Evolutionary conservation across 2,113 vertebrate genomes (phyloP).

Genomic region (Hydrolagus affinis): DNA sequence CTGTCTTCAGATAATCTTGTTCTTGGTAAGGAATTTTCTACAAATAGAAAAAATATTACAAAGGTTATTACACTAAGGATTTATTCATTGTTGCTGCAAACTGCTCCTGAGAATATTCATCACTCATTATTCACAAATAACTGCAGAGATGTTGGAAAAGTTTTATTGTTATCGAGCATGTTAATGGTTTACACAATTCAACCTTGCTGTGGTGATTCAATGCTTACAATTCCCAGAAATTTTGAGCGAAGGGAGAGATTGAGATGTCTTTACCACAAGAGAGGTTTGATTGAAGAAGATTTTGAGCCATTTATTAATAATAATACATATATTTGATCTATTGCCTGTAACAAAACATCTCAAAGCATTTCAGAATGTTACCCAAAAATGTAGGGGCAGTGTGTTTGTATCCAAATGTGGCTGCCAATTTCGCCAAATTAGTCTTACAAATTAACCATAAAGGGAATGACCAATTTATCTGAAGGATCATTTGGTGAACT

Average conservation of each 20-base stretch:
- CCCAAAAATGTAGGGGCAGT: too few relatives aligned
- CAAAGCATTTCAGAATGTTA: too few relatives aligned
- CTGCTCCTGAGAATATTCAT: background rate
- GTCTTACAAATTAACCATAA: too few relatives aligned
- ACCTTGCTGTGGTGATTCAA: background rate
- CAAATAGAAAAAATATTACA: slow-evolving; percentile 47
- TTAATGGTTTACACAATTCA: background rate
- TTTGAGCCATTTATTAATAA: too few relatives aligned
- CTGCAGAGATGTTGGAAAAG: background rate
- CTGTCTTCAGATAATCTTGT: slow-evolving; percentile 74
- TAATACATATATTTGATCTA: too few relatives aligned
- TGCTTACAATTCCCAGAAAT: background rate
- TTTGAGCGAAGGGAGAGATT: background rate
- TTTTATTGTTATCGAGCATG: background rate
- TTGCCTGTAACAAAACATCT: too few relatives aligned
- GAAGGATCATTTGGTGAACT: too few relatives aligned
- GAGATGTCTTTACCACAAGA: background rate
- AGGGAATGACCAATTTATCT: too few relatives aligned
- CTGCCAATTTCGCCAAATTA: too few relatives aligned
- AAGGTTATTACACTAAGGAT: background rate
- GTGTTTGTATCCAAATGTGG: too few relatives aligned
- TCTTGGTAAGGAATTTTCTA: slow-evolving; percentile 98
- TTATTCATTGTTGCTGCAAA: background rate
- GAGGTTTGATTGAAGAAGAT: too few relatives aligned
- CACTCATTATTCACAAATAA: background rate